Evolutionary conservation across 2,113 vertebrate genomes (phyloP).

Genomic region (Varanus salvator): DNA sequence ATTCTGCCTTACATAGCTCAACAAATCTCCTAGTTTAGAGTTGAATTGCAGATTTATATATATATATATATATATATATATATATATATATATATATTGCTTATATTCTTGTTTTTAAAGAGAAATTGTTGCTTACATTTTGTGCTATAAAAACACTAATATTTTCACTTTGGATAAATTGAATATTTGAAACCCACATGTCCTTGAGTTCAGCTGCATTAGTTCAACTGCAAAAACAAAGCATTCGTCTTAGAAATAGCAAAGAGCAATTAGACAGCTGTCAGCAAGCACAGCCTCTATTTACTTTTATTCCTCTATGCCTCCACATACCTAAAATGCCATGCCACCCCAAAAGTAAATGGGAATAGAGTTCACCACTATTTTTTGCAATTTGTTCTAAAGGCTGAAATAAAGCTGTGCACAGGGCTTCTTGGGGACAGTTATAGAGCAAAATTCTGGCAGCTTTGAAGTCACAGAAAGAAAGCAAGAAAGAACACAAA

Average conservation of each 20-base stretch:
- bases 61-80: background rate
- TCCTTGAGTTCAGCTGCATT: no score
- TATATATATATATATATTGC: background rate
- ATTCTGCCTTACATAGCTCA: background rate
- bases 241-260: background rate
- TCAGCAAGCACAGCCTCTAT: background rate
- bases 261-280: background rate
- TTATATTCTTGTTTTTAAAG: constrained; percentile 51
- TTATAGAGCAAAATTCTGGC: background rate
- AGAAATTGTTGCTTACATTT: constrained; percentile 55
- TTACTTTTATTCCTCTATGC: background rate
- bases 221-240: background rate
- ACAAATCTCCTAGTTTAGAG: background rate
- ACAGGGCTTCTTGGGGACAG: background rate
- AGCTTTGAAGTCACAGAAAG: background rate
- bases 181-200: background rate
- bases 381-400: background rate
- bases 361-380: background rate
- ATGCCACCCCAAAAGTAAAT: background rate
- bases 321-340: constrained; percentile 3
- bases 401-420: background rate
- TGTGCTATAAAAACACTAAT: constrained; percentile 3
- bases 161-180: background rate
- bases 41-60: constrained; percentile 34
- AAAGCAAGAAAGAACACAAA: background rate